Evolutionary conservation across 2,888 invertebrate species (phyloP), one percentile per base, ranked within the genome.

Genomic region (Amphipyra tragopoginis): DNA sequence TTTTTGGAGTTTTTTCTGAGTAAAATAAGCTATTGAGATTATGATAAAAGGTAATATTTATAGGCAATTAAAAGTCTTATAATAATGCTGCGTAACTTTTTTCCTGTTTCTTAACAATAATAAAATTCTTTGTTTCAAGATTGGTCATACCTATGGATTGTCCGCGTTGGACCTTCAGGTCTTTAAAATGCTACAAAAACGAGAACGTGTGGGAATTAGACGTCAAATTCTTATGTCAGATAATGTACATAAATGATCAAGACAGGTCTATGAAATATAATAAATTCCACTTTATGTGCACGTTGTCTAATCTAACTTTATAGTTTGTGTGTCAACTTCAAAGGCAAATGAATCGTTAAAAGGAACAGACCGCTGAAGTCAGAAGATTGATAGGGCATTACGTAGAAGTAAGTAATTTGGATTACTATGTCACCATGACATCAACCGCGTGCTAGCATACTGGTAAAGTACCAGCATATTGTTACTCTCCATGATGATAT

Each of bases 381-480:
- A 42, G 40, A 65, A 65, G 58, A 68, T 68, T 65, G 72, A 68
- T 58, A 45, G 13, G 26, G 10, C 9, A 34, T 58, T 42, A 53
- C 38, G 26, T 15, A 38, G 15, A 45, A 44, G 42, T 57, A 55
- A 36, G n/a, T n/a, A n/a, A 67, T 42, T 34, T 50, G 50, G 49
- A 29, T 34, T 10, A 42, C 44, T 45, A 45, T 65, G 57, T 65
- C 11, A 50, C 45, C 2, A 33, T 70, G 43, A 57, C 13, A 40
- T 49, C 36, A 43, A 40, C 15, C 8, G 33, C n/a, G 21, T 21
- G 21, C 21, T 44, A 29, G 21, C 26, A 11, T 6, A 44, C 26
- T 43, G 14, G 36, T 10, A n/a, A n/a, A n/a, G 21, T 21, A 3
- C 21, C 26, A 29, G 21, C 26, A 11, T 6, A 44, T n/a, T 43